phyloP scores from a whole-genome alignment of 2,113 vertebrate genomes.

The Pleuronectes platessa region DNA sequence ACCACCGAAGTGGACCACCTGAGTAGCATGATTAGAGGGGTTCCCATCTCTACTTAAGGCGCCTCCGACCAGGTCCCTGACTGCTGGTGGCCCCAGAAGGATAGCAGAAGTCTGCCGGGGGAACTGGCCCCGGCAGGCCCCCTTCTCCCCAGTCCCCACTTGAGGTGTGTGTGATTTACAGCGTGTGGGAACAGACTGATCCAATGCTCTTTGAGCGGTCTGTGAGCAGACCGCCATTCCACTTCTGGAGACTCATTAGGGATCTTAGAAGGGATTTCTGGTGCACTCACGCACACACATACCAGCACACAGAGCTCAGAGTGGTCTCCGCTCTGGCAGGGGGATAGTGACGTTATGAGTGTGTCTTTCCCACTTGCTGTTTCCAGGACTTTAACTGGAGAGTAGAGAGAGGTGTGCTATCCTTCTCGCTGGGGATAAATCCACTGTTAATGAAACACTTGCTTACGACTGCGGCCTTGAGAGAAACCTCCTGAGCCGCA shows the following conservation, averaged over 20 bases:
- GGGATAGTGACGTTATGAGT: slow-evolving; percentile 58
- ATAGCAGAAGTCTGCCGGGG: slow-evolving; percentile 55
- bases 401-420: slow-evolving; percentile 67
- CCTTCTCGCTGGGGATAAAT: slow-evolving; percentile 68
- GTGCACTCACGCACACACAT: slow-evolving; percentile 57
- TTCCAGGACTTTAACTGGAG: slow-evolving; percentile 59
- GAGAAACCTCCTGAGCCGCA: slow-evolving; percentile 54
- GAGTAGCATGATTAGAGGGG: slow-evolving; percentile 68
- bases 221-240: slow-evolving; percentile 47
- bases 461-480: slow-evolving; percentile 56
- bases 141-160: slow-evolving; percentile 56
- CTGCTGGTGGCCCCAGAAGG: slow-evolving; percentile 75
- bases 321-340: slow-evolving; percentile 57
- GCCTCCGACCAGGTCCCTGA: slow-evolving; percentile 58
- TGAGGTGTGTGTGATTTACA: slow-evolving; percentile 83
- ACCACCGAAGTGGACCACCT: slow-evolving; percentile 85
- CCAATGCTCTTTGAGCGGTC: slow-evolving; percentile 70
- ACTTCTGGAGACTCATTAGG: slow-evolving; percentile 73
- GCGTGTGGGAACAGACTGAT: slow-evolving; percentile 80
- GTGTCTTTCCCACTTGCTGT: slow-evolving; percentile 58
- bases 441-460: slow-evolving; percentile 83
- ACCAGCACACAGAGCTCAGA: slow-evolving; percentile 45
- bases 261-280: slow-evolving; percentile 66
- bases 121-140: slow-evolving; percentile 63
- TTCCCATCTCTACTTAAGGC: slow-evolving; percentile 70